Evolutionary conservation across 2,113 vertebrate species (phyloP).

Genomic region (Spermophilus dauricus): DNA sequence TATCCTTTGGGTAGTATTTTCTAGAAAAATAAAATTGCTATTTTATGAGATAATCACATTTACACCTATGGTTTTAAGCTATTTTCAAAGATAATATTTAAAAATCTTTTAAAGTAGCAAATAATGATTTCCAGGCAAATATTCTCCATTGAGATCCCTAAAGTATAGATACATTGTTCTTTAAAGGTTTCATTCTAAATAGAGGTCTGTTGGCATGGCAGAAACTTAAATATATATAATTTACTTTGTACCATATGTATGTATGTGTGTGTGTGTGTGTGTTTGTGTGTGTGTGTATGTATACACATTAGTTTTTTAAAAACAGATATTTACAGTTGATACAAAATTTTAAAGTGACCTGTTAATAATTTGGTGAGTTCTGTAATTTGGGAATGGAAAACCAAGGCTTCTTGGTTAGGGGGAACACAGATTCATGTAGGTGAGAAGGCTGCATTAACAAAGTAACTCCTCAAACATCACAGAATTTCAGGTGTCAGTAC

Average conservation of each 20-base stretch:
- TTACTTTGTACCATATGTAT: neutral
- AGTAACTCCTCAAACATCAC: neutral
- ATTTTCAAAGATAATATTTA: constrained; percentile 32
- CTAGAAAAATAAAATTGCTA: neutral
- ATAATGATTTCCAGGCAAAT: constrained; percentile 7
- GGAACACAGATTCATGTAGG: neutral
- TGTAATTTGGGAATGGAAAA: neutral
- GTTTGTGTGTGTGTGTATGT: no score
- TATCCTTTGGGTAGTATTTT: constrained; percentile 35
- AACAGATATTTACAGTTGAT: neutral
- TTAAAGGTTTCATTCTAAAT: constrained; percentile 60
- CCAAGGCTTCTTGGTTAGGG: neutral
- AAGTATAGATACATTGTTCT: constrained; percentile 5
- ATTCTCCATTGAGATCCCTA: neutral
- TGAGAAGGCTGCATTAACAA: neutral
- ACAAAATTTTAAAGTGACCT: neutral
- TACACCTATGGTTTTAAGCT: constrained; percentile 32
- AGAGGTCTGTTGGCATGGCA: neutral
- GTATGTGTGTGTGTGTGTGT: no score
- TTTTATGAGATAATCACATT: constrained; percentile 5
- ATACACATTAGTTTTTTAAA: no score
- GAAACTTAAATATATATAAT: neutral
- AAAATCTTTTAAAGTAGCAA: constrained; percentile 47
- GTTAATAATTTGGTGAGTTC: constrained; percentile 23
- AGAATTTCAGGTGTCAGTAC: neutral